Evolutionary conservation across 2,113 vertebrate genomes (phyloP), one percentile per base, ranked within the genome.

Genomic region (Glaucidium brasilianum): DNA sequence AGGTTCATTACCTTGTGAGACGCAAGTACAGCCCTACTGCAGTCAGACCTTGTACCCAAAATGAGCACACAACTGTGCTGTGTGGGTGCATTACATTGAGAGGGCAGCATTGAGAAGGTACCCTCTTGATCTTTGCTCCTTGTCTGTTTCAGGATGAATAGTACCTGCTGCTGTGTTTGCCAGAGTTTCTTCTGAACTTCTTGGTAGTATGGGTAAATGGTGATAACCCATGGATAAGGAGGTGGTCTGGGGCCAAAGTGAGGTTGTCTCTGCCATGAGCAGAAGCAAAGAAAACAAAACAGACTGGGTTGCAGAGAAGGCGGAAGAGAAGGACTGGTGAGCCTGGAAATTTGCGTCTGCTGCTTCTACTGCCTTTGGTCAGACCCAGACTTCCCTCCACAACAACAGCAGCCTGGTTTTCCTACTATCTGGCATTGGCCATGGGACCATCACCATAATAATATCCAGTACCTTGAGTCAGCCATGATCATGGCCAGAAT

Each of bases 41-140:
- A 2, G 1, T 55, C 71, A 41, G 35, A 66, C 18, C 9, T 49
- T 45, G 25, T 41, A 52, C 8, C 15, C 45, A 49, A 82, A 75
- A 0, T 29, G 69, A 84, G 14, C 12, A 27, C 12, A 66, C 64
- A 84, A 23, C 16, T 78, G 26, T 43, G 29, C 26, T 77, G 12
- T 5, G 1, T 3, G 3, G 4, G 4, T 64, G 14, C 5, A 5
- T 30, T 58, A 21, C 2, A 1, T 10, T 81, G 56, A 3, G 7
- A 10, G 15, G 41, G 49, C 34, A 85, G 37, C 56, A 71, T 1
- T 7, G 29, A 75, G 22, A 25, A 59, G 22, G 37, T 26, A 32
- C 10, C 18, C 9, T 41, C 49, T 50, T 78, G 25, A 37, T 55
- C 39, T 69, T 49, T 5, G 10, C 15, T 20, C 13, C 18, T 22